Conservation (phyloP, 2,797 vertebrate species). For the Manis pentadactyla region DNA sequence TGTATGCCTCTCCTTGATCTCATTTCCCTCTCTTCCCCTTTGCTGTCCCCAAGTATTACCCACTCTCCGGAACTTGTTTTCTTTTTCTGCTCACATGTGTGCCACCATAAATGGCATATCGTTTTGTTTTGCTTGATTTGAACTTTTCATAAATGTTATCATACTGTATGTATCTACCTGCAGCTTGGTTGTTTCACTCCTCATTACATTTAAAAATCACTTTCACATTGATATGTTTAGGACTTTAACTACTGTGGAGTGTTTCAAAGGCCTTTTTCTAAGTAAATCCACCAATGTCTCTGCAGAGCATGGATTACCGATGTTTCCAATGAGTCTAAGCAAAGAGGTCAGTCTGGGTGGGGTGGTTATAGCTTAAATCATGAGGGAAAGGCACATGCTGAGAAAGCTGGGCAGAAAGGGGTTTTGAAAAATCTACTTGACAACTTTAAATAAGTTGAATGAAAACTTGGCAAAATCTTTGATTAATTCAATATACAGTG, state of each 20-base stretch:
- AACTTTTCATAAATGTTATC: background rate
- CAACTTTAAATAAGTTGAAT: constrained; percentile 9
- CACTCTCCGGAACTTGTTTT: background rate
- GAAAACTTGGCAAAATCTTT: background rate
- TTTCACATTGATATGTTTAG: background rate
- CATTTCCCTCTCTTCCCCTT: background rate
- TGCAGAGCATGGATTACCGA: background rate
- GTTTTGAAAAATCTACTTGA: background rate
- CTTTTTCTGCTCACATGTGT: background rate
- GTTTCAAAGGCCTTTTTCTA: background rate
- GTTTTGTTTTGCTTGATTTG: background rate
- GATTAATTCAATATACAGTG: background rate
- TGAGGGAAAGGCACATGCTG: background rate
- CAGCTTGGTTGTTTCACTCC: background rate
- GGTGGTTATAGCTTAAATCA: background rate
- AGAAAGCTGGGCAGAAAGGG: background rate
- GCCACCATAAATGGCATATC: background rate
- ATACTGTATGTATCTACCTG: background rate
- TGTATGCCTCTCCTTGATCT: background rate
- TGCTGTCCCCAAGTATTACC: background rate
- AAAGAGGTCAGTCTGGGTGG: background rate
- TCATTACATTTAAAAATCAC: background rate
- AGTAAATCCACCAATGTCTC: background rate
- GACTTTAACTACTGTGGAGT: background rate
- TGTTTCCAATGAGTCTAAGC: background rate